Base-by-base conservation (phyloP, 2,888 invertebrate species). In the Uropetala carovei region DNA sequence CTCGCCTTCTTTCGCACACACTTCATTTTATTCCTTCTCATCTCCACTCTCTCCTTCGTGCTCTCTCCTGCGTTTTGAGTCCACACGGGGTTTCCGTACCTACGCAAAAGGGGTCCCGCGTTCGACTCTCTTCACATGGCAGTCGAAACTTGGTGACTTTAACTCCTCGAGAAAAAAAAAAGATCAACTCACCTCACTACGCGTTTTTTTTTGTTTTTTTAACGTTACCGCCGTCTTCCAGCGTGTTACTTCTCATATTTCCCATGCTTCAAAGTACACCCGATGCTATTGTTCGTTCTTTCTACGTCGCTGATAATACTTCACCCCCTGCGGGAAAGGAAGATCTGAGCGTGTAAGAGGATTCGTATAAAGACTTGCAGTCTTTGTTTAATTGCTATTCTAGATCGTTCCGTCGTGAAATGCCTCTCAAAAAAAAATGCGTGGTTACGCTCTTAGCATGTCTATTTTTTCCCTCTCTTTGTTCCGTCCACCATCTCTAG, bases 1-100 rank as follows among this genome's bases (percentile, higher is more conserved):
- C 11, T 22, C 18, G 68, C 68, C 18, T 68, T 43, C 43, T 43
- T 5, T 43, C 43, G 43, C 43, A 43, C 43, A 22, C 75, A 27
- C 27, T 75, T 75, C 75, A 75, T 75, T 75, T 75, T 75, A 75
- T 75, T 75, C 75, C 27, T 75, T 75, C 75, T 3, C 75, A 75
- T 27, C 22, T 75, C 22, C 27, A 27, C 75, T 75, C 22, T 27
- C 10, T 27, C 75, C 22, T 27, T 18, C 7, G 7, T n/a, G 22
- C 22, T 22, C 43, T 5, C 43, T 43, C 43, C 43, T 43, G 5
- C 43, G 43, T 43, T 43, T 43, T 43, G 43, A 3, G 43, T 43
- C 43, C 43, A 5, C 43, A 43, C 3, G 43, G 43, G 43, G 43
- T 43, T n/a, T 43, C 43, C 3, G 5, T 5, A 43, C 5, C 43